Evolutionary conservation across 92 coral and sea anemone genomes (phyloP).

Genomic region (Diadumene lineata): DNA sequence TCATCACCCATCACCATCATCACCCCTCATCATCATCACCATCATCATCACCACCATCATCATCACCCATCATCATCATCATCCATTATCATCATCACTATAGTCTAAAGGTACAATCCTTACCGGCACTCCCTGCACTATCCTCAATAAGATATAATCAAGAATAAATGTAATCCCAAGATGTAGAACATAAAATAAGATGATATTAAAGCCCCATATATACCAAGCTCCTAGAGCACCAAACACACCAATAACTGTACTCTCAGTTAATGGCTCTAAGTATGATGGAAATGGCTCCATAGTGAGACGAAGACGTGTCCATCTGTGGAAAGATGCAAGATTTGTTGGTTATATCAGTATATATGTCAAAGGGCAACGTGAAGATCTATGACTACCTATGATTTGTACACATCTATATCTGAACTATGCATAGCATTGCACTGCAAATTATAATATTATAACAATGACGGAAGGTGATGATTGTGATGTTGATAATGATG

Average conservation of each 20-base stretch:
- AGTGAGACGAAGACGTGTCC: constrained; percentile 94
- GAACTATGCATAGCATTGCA: too few species aligned
- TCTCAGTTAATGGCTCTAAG: constrained; percentile 89
- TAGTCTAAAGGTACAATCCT: neutral
- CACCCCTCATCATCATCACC: neutral
- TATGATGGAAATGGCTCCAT: constrained; percentile 91
- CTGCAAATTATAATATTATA: constrained; percentile 1
- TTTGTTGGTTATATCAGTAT: too few species aligned
- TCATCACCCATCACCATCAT: neutral
- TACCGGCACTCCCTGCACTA: constrained; percentile 84
- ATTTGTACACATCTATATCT: too few species aligned
- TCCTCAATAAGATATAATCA: constrained; percentile 78
- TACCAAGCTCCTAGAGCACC: constrained; percentile 78
- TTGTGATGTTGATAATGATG: neutral
- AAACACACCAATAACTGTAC: constrained; percentile 68
- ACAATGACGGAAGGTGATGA: neutral
- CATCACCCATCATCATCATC: neutral
- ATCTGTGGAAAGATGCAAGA: constrained; percentile 41
- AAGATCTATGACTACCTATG: too few species aligned
- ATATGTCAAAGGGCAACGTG: too few species aligned
- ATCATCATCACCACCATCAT: neutral
- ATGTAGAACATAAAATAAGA: constrained; percentile 68
- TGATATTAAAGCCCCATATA: constrained; percentile 68
- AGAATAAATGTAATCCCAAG: constrained; percentile 68
- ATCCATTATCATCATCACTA: neutral